These are phyloP conservation scores for Callyntrura guangdongensis DNA, from an alignment of 2,888 invertebrate species.

Conservation along the genomic window DNA sequence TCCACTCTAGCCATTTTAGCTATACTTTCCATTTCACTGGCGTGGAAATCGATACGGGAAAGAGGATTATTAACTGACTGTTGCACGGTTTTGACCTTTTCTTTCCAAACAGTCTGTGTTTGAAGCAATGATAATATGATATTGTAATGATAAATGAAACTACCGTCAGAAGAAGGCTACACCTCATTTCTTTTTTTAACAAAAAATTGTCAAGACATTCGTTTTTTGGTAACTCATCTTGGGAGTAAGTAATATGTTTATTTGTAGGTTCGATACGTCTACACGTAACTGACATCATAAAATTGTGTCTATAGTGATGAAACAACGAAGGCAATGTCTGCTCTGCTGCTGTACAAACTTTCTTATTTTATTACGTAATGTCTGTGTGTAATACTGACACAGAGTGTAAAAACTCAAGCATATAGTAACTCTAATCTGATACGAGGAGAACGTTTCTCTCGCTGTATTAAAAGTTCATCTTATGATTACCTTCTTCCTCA, in stretches of 20 bases:
- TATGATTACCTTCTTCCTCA: conserved; percentile 85
- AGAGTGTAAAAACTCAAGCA: background rate
- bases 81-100: conserved; percentile 52
- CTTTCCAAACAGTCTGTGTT: background rate
- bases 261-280: background rate
- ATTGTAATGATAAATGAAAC: background rate
- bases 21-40: background rate
- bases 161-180: background rate
- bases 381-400: background rate
- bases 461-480: conserved; percentile 78
- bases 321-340: too few species aligned
- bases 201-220: background rate
- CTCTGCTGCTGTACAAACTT: too few species aligned
- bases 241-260: background rate
- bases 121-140: background rate
- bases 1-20: background rate
- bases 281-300: too few species aligned
- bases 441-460: background rate
- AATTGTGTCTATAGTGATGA: too few species aligned
- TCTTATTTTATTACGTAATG: too few species aligned
- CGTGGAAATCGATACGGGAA: background rate
- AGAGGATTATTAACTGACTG: conserved; percentile 56
- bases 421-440: background rate
- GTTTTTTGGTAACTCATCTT: background rate
- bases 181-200: background rate